Base-by-base conservation (phyloP, 2,113 vertebrate species). In the Genyomyrus donnyi region DNA sequence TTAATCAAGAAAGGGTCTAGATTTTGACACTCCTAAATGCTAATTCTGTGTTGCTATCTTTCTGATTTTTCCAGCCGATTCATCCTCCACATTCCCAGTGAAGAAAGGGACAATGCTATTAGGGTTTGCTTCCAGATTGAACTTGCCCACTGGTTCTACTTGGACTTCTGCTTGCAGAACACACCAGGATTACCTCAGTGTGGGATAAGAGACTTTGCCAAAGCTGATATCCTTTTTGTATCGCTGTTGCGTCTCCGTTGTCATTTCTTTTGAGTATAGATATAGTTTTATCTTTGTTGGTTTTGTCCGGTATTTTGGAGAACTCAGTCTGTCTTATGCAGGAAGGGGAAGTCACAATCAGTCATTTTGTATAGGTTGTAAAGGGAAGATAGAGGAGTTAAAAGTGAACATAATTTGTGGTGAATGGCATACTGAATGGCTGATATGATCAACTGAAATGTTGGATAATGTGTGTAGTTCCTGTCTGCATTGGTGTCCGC, bases 61-160 rank as follows among this genome's bases (percentile, higher is more conserved):
- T 91, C 62, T 93, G 92, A 80, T 42, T 80, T 42, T 19, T 42
- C 39, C 94, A 99, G 98, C 94, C 98, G 98, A 91, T 99, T 99
- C 95, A 99, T 99, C 96, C 97, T 99, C 92, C 98, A 99, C 95
- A 98, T 99, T 95, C 98, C 98, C 90, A 99, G 98, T 66, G 98
- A 99, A 93, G 98, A 99, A 93, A 95, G 98, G 95, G 98, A 99
- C 95, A 99, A 99, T 93, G 98, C 98, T 80, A 99, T 99, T 93
- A 94, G 98, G 93, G 97, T 98, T n/a, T 99, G 98, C 94, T 99
- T 99, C 96, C 98, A 99, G 95, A 98, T 99, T 91, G 98, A 99
- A 94, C 97, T 99, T 94, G 98, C 98, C 94, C 98, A 99, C 94
- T 99, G 98, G 98, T 99, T 99, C 97, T 99, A 99, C 95, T 96